Evolutionary conservation across 2,113 vertebrate genomes (phyloP).

Genomic region (Colinus virginianus): DNA sequence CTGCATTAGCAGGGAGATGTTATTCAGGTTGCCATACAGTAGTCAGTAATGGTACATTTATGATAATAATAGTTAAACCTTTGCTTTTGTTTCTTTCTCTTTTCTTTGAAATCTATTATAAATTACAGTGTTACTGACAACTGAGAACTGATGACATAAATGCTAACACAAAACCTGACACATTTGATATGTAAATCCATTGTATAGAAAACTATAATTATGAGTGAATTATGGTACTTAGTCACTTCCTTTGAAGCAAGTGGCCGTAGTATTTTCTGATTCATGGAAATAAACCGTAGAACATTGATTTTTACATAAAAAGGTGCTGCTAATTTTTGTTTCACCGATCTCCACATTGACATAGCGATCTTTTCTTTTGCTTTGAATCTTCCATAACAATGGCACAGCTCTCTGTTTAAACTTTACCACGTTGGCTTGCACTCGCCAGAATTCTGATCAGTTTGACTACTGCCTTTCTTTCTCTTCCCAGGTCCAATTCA

Average conservation of each 20-base stretch:
- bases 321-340: slow-evolving; percentile 65
- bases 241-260: slow-evolving; percentile 66
- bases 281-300: slow-evolving; percentile 60
- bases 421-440: neutral
- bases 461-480: neutral
- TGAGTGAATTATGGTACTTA: slow-evolving; percentile 54
- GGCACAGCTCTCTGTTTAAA: neutral
- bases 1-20: neutral
- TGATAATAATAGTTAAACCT: slow-evolving; percentile 31
- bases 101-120: slow-evolving; percentile 42
- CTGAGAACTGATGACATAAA: slow-evolving; percentile 57
- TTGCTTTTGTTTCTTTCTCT: slow-evolving; percentile 36
- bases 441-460: neutral
- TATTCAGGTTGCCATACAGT: neutral
- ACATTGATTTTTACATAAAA: slow-evolving; percentile 71
- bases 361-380: neutral
- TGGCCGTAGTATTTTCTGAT: slow-evolving; percentile 53
- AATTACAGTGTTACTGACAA: slow-evolving; percentile 50
- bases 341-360: slow-evolving; percentile 17
- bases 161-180: slow-evolving; percentile 51
- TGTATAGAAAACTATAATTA: slow-evolving; percentile 65
- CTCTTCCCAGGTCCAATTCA: neutral
- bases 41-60: neutral
- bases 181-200: slow-evolving; percentile 62
- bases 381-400: slow-evolving; percentile 31